Evolutionary conservation across 2,113 vertebrate genomes (phyloP).

Genomic region (Oryzias woworae): DNA sequence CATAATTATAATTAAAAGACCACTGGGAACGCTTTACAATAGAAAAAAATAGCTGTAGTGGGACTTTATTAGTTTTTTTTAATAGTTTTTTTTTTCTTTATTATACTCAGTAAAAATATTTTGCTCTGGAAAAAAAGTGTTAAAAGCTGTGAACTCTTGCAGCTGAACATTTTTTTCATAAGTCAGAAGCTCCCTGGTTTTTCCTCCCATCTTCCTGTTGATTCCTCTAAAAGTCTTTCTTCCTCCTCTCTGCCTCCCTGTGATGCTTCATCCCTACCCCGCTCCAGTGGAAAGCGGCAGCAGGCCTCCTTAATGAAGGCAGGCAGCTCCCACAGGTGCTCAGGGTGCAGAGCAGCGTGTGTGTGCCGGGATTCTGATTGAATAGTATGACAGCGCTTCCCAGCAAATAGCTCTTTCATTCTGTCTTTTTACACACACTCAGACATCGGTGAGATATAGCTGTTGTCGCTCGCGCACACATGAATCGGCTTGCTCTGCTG

Average conservation of each 20-base stretch:
- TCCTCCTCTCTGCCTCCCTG: conserved; percentile 3
- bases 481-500: conserved; percentile 48
- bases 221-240: conserved; percentile 11
- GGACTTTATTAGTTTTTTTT: no score
- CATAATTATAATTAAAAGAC: no score
- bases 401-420: conserved; percentile 36
- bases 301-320: conserved; percentile 61
- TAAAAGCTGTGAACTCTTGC: no score
- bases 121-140: no score
- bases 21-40: no score
- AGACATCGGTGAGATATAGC: conserved; percentile 46
- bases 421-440: conserved; percentile 31
- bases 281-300: conserved; percentile 44
- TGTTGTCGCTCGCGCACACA: conserved; percentile 33
- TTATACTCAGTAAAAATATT: no score
- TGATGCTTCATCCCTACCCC: conserved; percentile 16
- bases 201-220: conserved; percentile 12
- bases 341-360: conserved; percentile 29
- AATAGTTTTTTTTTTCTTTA: no score
- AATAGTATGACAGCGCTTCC: conserved; percentile 54
- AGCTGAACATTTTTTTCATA: background rate
- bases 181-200: conserved; percentile 3
- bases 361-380: conserved; percentile 48
- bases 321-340: conserved; percentile 51
- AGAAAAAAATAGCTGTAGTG: no score